Conservation (phyloP, 2,797 vertebrate genomes). For the Danio choprae region DNA sequence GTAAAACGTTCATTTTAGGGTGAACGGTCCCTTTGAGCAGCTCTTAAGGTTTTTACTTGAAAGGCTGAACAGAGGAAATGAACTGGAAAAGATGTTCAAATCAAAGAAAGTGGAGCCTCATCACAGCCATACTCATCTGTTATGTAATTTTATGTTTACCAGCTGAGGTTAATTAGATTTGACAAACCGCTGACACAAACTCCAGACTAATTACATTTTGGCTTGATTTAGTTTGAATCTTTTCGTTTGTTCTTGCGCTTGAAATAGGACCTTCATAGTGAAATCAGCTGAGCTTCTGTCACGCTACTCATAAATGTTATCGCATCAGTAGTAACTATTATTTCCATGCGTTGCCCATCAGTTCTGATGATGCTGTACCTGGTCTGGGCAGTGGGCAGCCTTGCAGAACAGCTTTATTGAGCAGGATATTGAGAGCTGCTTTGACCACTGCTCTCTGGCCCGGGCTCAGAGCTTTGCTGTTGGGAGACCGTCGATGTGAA, state of each 20-base stretch:
- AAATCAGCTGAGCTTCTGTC: neutral
- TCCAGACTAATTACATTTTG: no score
- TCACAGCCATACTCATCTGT: no score
- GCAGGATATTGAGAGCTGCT: conserved; percentile 93
- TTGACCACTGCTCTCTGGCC: conserved; percentile 93
- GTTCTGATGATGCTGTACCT: conserved; percentile 73
- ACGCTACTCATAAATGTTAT: neutral
- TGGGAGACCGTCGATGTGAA: conserved; percentile 71
- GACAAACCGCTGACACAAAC: no score
- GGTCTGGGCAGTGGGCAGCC: conserved; percentile 88
- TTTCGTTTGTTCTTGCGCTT: neutral
- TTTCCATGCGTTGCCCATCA: neutral
- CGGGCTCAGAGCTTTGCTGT: conserved; percentile 80
- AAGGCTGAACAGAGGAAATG: no score
- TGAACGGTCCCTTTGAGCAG: no score
- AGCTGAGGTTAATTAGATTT: no score
- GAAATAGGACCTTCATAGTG: neutral
- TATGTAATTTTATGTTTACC: no score
- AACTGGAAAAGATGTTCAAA: no score
- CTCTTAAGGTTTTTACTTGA: no score
- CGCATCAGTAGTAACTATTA: neutral
- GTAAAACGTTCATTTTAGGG: no score
- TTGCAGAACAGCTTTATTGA: conserved; percentile 91
- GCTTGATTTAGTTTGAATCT: no score
- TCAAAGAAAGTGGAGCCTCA: no score